Evolutionary conservation across 2,797 vertebrate genomes (phyloP).

Genomic region (Echiichthys vipera): DNA sequence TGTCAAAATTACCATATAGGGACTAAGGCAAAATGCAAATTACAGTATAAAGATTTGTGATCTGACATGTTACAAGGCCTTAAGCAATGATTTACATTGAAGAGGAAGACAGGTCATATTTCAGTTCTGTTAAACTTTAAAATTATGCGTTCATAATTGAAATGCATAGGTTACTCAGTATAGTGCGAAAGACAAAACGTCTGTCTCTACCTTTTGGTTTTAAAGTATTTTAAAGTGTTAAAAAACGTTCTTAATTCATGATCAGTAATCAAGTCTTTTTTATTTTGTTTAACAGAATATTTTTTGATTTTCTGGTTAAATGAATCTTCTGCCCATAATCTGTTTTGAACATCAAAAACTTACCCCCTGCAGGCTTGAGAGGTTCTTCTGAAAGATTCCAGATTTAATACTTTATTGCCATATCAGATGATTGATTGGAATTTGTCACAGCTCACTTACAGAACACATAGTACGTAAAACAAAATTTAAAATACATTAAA

Average conservation of each 20-base stretch:
- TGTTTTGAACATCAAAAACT: conserved; percentile 35
- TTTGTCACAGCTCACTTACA: too few species aligned
- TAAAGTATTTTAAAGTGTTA: conserved; percentile 5
- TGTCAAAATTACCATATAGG: conserved; percentile 36
- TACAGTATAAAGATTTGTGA: conserved; percentile 11
- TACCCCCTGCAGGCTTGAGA: conserved; percentile 17
- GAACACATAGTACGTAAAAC: too few species aligned
- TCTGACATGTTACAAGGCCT: conserved; percentile 24
- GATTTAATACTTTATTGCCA: too few species aligned
- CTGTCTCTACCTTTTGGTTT: conserved; percentile 8
- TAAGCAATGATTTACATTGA: conserved; percentile 35
- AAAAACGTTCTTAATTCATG: conserved; percentile 2
- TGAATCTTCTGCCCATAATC: background rate
- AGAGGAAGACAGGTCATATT: conserved; percentile 21
- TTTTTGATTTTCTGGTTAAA: conserved; percentile 7
- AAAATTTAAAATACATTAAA: too few species aligned
- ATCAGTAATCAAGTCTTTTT: background rate
- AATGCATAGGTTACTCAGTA: conserved; percentile 23
- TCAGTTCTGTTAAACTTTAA: conserved; percentile 11
- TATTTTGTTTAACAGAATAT: background rate
- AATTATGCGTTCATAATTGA: conserved; percentile 12
- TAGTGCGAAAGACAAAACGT: background rate
- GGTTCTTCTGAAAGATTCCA: conserved; percentile 2
- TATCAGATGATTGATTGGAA: too few species aligned
- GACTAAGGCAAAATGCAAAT: conserved; percentile 44